Evolutionary conservation across 1,140 invertebrate genomes (phyloP), one percentile per base, ranked within the genome.

Genomic region (Ylistrum balloti): DNA sequence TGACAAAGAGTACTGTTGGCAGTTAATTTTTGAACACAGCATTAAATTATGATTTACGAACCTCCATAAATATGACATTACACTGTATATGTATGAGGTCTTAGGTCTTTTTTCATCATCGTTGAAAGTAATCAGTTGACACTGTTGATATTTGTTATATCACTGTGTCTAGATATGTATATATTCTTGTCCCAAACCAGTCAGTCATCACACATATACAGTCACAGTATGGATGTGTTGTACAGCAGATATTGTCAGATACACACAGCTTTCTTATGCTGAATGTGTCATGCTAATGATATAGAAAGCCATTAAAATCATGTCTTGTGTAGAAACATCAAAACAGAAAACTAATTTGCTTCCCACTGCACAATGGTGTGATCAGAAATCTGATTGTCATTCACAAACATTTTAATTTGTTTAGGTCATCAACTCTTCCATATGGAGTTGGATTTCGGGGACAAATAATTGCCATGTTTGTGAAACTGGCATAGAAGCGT

Each of bases 231-330:
- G 56, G 17, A 74, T 74, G n/a, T 28, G 22, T 38, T 9, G 56
- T 74, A n/a, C 56, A 22, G 9, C 56, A 74, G 56, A 74, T 74
- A 74, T n/a, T 74, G 56, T 74, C 22, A n/a, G 56, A 74, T 74
- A 74, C 56, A 74, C 9, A 3, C 22, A 74, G 22, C 56, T 28
- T 74, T 74, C 56, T 74, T 13, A 74, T 28, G n/a, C 56, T 74
- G 56, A 74, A 74, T 74, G n/a, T 74, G 56, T 74, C 56, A 74
- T 74, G 56, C n/a, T 74, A 74, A 74, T 74, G 22, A 74, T n/a
- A 74, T 74, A 74, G 56, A 74, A 74, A 74, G 56, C 56, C n/a
- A 74, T 38, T 74, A 74, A 74, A 22, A 74, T 3, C 56, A 74
- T 74, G 56, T 74, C 28, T 74, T 74, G 56, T 74, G n/a, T 9